Percentiles rank a stretch among this genome's conserved stretches.
Conservation (phyloP, 2,888 invertebrate genomes). For the Dynastes maya region DNA sequence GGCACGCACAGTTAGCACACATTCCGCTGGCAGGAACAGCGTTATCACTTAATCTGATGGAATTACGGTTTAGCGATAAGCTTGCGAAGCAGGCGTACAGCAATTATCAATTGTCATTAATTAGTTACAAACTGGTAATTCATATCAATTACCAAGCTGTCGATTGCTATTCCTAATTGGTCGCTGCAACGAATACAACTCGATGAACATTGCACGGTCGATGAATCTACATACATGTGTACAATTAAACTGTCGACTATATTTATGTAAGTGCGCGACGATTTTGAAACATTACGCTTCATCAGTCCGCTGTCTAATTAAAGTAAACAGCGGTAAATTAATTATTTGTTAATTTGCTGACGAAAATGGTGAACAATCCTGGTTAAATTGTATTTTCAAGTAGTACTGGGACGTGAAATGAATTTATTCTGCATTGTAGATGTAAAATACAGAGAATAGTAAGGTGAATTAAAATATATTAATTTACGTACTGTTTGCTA, state of each 20-base stretch:
- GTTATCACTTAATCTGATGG: constrained; percentile 18
- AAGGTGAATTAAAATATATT: too few relatives aligned
- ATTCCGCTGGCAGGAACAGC: not conserved
- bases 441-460: too few relatives aligned
- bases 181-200: constrained; percentile 14
- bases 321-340: not conserved
- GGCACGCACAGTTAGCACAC: not conserved
- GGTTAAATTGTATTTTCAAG: not conserved
- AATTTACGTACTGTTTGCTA: too few relatives aligned
- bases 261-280: not conserved
- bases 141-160: constrained; percentile 26
- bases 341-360: not conserved
- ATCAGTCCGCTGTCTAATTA: not conserved
- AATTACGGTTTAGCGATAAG: constrained; percentile 12
- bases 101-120: constrained; percentile 30
- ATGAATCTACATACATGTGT: not conserved
- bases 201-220: not conserved
- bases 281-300: not conserved
- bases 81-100: not conserved
- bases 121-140: constrained; percentile 34
- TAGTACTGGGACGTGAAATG: not conserved
- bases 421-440: too few relatives aligned
- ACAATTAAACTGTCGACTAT: constrained; percentile 5
- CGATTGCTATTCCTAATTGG: constrained; percentile 29
- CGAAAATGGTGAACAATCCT: not conserved